Evolutionary conservation across 2,113 vertebrate species (phyloP).

Genomic region (Butorides virescens): DNA sequence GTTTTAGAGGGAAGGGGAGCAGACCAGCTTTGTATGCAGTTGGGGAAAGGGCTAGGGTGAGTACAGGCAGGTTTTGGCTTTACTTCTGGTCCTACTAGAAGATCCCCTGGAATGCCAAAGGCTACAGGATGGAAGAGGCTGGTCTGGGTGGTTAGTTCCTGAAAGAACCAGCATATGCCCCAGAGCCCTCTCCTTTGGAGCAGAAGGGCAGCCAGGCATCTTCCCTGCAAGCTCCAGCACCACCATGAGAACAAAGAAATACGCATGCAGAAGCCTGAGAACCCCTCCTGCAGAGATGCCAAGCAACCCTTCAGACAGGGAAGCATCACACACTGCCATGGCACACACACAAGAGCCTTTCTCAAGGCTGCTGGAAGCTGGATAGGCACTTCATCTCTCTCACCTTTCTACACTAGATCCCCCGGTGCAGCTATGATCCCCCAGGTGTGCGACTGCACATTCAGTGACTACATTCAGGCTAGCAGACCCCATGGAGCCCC

Average conservation of each 20-base stretch:
- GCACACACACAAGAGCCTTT: background rate
- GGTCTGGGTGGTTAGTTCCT: background rate
- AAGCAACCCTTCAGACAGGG: background rate
- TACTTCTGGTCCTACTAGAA: background rate
- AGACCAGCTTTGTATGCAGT: background rate
- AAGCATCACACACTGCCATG: background rate
- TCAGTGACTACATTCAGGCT: accelerated
- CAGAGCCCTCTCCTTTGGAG: background rate
- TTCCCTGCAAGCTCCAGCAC: accelerated
- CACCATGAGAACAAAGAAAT: background rate
- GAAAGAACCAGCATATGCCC: accelerated
- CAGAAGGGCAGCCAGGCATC: background rate
- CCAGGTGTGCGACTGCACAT: too few species aligned
- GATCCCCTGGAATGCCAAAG: background rate
- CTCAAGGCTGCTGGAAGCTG: background rate
- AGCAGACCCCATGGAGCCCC: background rate
- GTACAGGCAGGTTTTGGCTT: background rate
- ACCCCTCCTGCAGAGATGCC: accelerated
- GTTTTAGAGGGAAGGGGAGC: background rate
- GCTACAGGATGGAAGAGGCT: background rate
- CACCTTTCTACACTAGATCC: background rate
- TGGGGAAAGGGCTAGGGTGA: background rate
- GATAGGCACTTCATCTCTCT: background rate
- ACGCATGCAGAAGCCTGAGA: accelerated
- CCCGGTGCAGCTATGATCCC: accelerated